Evolutionary conservation across 2,888 invertebrate genomes (phyloP).

Genomic region (Bursaphelenchus okinawaensis): DNA sequence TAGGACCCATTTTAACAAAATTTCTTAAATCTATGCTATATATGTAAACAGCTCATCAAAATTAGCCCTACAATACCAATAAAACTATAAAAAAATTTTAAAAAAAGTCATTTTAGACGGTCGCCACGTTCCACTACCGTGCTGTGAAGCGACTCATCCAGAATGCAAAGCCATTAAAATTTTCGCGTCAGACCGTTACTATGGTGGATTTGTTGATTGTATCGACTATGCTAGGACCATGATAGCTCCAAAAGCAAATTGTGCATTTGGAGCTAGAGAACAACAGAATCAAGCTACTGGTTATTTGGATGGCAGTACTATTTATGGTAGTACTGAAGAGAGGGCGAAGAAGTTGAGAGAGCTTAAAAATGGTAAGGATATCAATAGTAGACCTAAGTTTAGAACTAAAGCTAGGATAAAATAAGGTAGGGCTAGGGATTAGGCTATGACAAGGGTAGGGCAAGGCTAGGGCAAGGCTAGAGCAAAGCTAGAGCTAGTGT

Average conservation of each 20-base stretch:
- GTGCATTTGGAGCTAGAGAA: constrained; percentile 65
- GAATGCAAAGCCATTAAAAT: constrained; percentile 77
- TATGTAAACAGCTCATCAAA: too few species aligned
- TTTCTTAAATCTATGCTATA: too few species aligned
- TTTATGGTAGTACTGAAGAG: constrained; percentile 84
- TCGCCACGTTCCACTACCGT: constrained; percentile 74
- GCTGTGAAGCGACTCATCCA: constrained; percentile 70
- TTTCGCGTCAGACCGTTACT: constrained; percentile 66
- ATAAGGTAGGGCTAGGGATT: too few species aligned
- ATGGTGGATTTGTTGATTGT: constrained; percentile 32
- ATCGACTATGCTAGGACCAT: constrained; percentile 44
- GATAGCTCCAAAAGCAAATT: constrained; percentile 42
- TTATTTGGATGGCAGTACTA: constrained; percentile 70
- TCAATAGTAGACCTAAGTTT: too few species aligned
- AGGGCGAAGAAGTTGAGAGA: constrained; percentile 73
- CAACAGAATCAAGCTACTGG: constrained; percentile 90
- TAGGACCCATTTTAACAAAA: too few species aligned
- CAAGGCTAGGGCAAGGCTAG: too few species aligned
- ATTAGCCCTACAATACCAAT: too few species aligned
- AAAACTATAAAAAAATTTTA: too few species aligned
- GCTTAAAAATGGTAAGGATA: constrained; percentile 66
- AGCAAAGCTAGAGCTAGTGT: too few species aligned
- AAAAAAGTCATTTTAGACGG: constrained; percentile 50
- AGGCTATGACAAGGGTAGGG: too few species aligned
- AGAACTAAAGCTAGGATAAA: too few species aligned